Evolutionary conservation across 2,113 vertebrate genomes (phyloP), one percentile per base, ranked within the genome.

Genomic region (Myrmecobius fasciatus): DNA sequence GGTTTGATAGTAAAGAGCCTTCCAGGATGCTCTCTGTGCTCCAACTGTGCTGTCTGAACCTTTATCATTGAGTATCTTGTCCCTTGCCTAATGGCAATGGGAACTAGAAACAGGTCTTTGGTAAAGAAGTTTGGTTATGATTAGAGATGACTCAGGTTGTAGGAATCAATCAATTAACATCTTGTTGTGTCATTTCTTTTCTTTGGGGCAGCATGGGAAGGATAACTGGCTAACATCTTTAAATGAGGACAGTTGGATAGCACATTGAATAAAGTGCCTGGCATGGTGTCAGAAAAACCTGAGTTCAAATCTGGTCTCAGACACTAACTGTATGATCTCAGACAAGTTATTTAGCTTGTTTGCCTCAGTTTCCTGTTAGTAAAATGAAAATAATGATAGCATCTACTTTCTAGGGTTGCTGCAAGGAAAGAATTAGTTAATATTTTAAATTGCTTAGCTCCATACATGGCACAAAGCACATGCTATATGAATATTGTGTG

Each of bases 11-110:
- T 95, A 46, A 36, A 94, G 97, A 97, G 96, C 93, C 90, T 95
- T 96, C 60, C 36, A 17, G 14, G 2, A 36, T 75, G 60, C 36
- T 75, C 20, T 83, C 3, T 83, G 6, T 83, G 20, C n/a, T 94
- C 75, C 91, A 94, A 95, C 91, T 97, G 93, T 91, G 92, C 95
- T 91, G 8, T 36, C 47, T 49, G 54, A 53, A 22, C 14, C 53
- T 93, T 93, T 22, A 53, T 95, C 96, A 97, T 95, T 83, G 96
- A 28, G 96, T 94, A 97, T 83, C 20, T 83, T 97, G 96, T 97
- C 97, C 97, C 97, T 90, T 94, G 95, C 43, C 60, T 91, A 89
- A 91, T 43, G 36, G 92, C 89, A 96, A 92, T 94, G 92, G 93
- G 48, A 88, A 54, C 89, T 51, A 49, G 91, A 67, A 93, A 46